Evolutionary conservation across 2,113 vertebrate genomes (phyloP).

Genomic region (Elgaria multicarinata): DNA sequence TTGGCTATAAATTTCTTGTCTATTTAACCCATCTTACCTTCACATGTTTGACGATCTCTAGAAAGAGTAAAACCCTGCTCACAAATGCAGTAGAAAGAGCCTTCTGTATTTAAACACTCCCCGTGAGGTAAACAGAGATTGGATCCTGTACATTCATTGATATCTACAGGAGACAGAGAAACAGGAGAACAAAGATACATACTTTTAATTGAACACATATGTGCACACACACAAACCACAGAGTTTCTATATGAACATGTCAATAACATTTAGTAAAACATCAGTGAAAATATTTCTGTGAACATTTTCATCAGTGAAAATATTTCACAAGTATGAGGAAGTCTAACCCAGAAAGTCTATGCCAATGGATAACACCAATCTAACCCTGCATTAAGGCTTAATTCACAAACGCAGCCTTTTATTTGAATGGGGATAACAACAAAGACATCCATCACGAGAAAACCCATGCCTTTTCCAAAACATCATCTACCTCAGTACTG

Average conservation of each 20-base stretch:
- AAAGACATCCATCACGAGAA: background rate
- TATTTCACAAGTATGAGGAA: background rate
- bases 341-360: background rate
- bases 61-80: conserved; percentile 86
- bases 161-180: conserved; percentile 77
- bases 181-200: conserved; percentile 17
- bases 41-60: conserved; percentile 79
- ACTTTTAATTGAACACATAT: background rate
- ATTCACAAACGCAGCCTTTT: background rate
- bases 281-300: background rate
- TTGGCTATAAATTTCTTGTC: background rate
- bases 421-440: background rate
- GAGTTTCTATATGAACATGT: background rate
- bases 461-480: background rate
- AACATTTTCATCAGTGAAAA: too few species aligned
- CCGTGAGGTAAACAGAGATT: conserved; percentile 86
- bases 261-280: background rate
- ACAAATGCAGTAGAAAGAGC: conserved; percentile 90
- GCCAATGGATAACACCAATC: background rate
- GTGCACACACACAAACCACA: background rate
- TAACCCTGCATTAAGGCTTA: background rate
- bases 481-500: background rate
- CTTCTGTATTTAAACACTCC: conserved; percentile 89
- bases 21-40: conserved; percentile 80
- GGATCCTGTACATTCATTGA: conserved; percentile 89